A percentile compares a stretch with the other conserved stretches of the same genome.
Conservation (phyloP, 2,888 invertebrate species). For the Lasioglossum calceatum region DNA sequence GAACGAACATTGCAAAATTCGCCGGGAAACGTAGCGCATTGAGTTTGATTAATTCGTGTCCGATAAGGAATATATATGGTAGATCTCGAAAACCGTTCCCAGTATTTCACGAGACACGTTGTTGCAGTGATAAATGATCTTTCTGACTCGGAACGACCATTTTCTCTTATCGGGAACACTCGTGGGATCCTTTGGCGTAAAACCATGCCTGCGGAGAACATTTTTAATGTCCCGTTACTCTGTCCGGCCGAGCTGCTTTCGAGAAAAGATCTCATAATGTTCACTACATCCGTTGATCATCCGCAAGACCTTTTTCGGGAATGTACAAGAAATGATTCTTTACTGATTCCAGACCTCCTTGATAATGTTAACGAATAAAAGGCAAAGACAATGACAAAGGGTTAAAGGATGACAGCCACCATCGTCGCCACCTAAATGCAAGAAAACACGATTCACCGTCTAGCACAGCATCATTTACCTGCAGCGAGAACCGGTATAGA, state of each 20-base stretch:
- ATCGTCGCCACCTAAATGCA: not conserved
- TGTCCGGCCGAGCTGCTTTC: not conserved
- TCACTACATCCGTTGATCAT: not conserved
- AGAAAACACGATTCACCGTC: not conserved
- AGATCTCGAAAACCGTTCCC: conserved; percentile 52
- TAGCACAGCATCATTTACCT: conserved; percentile 77
- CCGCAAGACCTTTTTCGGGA: not conserved
- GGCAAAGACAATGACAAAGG: too few species aligned
- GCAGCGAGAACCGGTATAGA: conserved; percentile 82
- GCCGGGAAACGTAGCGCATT: conserved; percentile 59
- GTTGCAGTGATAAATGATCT: conserved; percentile 49
- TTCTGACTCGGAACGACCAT: conserved; percentile 29
- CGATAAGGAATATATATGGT: conserved; percentile 71
- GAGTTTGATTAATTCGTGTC: conserved; percentile 78
- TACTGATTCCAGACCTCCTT: not conserved
- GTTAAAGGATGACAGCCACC: not conserved
- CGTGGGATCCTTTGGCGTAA: not conserved
- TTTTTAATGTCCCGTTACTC: conserved; percentile 11
- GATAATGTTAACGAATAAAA: too few species aligned
- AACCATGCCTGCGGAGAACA: not conserved
- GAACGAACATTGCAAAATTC: conserved; percentile 57
- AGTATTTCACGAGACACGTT: conserved; percentile 48
- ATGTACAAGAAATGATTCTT: not conserved
- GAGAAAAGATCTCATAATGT: not conserved
- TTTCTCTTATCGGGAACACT: conserved; percentile 15